phyloP scores from a whole-genome alignment of 2,888 invertebrate species.

The Corbicula japonica region DNA sequence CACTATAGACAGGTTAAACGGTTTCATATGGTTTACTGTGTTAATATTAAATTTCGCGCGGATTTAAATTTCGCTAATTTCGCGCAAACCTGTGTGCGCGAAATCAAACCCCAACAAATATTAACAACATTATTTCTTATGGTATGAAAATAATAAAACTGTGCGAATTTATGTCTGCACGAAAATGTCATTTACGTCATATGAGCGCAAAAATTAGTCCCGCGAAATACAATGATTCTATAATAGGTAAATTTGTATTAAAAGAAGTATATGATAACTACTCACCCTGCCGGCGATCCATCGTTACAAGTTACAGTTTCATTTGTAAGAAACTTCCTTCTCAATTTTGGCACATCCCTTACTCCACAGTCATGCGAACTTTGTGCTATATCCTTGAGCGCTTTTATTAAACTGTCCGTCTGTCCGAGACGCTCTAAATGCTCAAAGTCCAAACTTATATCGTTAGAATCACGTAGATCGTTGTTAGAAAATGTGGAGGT shows the following conservation, averaged over 20 bases:
- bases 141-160: too few relatives aligned
- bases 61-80: too few relatives aligned
- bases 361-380: slow-evolving; percentile 80
- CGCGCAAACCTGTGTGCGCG: too few relatives aligned
- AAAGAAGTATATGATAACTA: slow-evolving; percentile 5
- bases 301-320: slow-evolving; percentile 81
- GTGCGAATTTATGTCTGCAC: too few relatives aligned
- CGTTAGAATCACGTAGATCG: slow-evolving; percentile 64
- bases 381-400: slow-evolving; percentile 77
- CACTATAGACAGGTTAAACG: too few relatives aligned
- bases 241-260: not conserved
- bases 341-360: slow-evolving; percentile 77
- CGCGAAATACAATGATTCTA: too few relatives aligned
- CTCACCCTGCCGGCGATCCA: slow-evolving; percentile 82
- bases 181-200: too few relatives aligned
- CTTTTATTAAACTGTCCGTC: slow-evolving; percentile 71
- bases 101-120: too few relatives aligned
- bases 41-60: too few relatives aligned
- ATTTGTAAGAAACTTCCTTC: slow-evolving; percentile 75
- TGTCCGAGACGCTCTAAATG: slow-evolving; percentile 70
- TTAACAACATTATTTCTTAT: too few relatives aligned
- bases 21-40: too few relatives aligned
- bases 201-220: too few relatives aligned
- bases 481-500: slow-evolving; percentile 40
- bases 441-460: slow-evolving; percentile 70